Percentiles rank a stretch among this genome's conserved stretches.
phyloP scores from a whole-genome alignment of 2,797 vertebrate species.

The Phyllotis vaccarum region DNA sequence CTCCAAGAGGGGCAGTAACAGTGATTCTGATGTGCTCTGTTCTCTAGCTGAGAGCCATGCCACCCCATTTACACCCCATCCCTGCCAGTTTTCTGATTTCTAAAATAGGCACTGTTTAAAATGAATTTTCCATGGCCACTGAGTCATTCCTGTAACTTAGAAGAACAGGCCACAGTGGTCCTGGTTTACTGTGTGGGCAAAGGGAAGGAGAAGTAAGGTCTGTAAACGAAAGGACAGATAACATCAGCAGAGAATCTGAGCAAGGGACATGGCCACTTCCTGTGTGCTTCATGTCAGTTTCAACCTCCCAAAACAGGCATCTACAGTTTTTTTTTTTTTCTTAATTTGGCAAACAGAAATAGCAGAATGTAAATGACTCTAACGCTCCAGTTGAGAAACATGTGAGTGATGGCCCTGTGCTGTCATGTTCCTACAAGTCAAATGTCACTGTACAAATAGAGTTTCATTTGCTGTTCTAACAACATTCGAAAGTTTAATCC shows the following conservation, averaged over 20 bases:
- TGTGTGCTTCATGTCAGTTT: neutral
- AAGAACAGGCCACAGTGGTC: neutral
- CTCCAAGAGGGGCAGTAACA: neutral
- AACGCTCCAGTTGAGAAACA: neutral
- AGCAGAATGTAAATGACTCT: slow-evolving; percentile 8
- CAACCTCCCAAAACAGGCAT: neutral
- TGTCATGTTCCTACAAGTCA: slow-evolving; percentile 53
- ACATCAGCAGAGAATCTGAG: neutral
- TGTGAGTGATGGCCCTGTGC: neutral
- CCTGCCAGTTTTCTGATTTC: neutral
- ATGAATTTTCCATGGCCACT: neutral
- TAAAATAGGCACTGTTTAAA: neutral
- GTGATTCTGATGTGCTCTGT: neutral
- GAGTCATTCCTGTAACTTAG: too few relatives aligned
- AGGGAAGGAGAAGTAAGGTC: neutral
- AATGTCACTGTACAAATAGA: slow-evolving; percentile 40
- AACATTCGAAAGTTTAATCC: neutral
- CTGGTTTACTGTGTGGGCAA: neutral
- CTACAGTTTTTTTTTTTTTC: neutral
- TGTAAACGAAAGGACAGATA: fast-evolving
- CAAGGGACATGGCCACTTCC: neutral
- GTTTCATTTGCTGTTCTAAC: slow-evolving; percentile 16
- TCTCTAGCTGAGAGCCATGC: fast-evolving
- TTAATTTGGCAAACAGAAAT: neutral
- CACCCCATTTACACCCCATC: too few relatives aligned